A percentile compares a stretch with the other conserved stretches of the same genome.
Conservation (phyloP, 2,113 vertebrate genomes). For the Tenrec ecaudatus region DNA sequence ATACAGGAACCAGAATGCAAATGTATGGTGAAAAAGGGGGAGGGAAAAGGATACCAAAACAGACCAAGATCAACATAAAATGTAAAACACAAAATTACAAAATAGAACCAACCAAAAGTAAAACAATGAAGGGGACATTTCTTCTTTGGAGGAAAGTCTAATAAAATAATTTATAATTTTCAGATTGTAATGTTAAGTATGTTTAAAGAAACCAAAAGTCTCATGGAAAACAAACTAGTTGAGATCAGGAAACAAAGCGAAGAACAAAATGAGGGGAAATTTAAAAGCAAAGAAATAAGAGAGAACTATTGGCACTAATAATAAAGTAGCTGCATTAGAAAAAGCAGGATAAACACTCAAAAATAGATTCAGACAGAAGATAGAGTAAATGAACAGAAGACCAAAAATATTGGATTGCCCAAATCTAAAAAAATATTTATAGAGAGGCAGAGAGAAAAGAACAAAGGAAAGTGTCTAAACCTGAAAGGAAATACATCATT, state of each 20-base stretch:
- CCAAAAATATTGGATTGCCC: neutral
- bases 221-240: neutral
- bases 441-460: neutral
- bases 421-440: neutral
- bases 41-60: neutral
- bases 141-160: neutral
- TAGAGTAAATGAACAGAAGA: neutral
- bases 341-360: neutral
- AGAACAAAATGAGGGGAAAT: neutral
- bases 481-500: neutral
- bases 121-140: neutral
- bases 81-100: no score
- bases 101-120: neutral
- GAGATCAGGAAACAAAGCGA: neutral
- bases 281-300: neutral
- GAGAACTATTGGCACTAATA: neutral
- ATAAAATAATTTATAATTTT: neutral
- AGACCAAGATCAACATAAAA: no score
- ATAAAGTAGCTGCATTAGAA: neutral
- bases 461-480: neutral
- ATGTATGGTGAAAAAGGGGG: no score
- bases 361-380: neutral
- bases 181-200: neutral
- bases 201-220: neutral
- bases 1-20: no score